These are phyloP conservation scores for Calameuta filiformis DNA, from an alignment of 2,888 invertebrate genomes.

Conservation along the genomic window DNA sequence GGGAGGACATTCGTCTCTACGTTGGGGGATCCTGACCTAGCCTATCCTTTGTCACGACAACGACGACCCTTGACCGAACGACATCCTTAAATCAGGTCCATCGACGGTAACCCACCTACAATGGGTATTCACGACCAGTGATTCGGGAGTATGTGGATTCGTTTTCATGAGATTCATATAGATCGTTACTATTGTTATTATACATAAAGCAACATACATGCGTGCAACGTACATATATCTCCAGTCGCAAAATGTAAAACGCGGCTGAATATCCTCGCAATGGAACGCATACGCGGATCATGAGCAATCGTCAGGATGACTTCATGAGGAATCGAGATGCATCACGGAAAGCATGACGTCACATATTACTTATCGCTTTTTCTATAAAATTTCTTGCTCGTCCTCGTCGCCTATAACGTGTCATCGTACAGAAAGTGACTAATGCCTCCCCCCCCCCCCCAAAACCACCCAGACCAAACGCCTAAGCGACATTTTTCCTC, in stretches of 20 bases:
- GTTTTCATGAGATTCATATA: background rate
- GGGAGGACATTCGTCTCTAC: background rate
- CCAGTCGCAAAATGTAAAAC: slow-evolving; percentile 5
- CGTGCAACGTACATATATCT: slow-evolving; percentile 13
- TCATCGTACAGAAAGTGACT: background rate
- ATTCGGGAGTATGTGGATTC: background rate
- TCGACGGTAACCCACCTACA: background rate
- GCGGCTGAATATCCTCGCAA: background rate
- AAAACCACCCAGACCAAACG: background rate
- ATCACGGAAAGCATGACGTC: slow-evolving; percentile 23
- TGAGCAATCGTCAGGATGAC: slow-evolving; percentile 38
- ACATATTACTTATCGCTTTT: slow-evolving; percentile 19
- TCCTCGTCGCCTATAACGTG: background rate
- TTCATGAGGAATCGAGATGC: slow-evolving; percentile 38
- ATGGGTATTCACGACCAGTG: background rate
- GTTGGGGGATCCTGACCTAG: background rate
- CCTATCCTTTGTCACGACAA: background rate
- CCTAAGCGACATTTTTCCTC: too few relatives aligned
- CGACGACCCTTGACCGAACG: background rate
- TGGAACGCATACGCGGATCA: slow-evolving; percentile 30
- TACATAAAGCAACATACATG: background rate
- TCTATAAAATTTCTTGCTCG: background rate
- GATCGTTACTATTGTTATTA: background rate
- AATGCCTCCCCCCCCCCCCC: too few relatives aligned
- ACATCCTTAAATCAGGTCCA: background rate